Evolutionary conservation across 2,113 vertebrate genomes (phyloP).

Genomic region (Protobothrops flavoviridis): DNA sequence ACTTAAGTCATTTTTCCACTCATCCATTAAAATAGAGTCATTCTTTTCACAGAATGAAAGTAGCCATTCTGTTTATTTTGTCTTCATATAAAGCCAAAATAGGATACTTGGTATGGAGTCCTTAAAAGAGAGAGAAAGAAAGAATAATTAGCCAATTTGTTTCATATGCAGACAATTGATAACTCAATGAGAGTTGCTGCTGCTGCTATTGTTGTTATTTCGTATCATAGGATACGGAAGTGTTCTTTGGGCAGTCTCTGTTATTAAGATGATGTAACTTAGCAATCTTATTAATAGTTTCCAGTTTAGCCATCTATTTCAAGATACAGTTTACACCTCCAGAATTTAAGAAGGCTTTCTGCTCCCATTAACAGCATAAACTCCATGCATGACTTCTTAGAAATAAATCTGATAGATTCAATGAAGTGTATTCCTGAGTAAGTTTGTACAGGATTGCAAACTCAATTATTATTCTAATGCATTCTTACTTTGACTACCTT

Average conservation of each 20-base stretch:
- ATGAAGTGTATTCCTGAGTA: neutral
- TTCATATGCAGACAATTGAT: neutral
- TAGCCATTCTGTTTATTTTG: neutral
- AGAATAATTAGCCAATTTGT: neutral
- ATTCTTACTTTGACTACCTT: neutral
- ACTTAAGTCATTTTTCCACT: neutral
- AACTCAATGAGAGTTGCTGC: neutral
- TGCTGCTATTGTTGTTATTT: neutral
- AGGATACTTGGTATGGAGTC: neutral
- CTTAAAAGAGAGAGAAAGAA: neutral
- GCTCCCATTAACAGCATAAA: neutral
- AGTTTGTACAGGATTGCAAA: neutral
- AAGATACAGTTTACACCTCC: neutral
- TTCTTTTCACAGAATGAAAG: neutral
- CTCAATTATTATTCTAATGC: neutral
- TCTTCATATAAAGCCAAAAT: neutral
- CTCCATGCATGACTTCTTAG: neutral
- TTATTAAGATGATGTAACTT: neutral
- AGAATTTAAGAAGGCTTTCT: neutral
- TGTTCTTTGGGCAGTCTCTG: neutral
- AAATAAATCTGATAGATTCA: neutral
- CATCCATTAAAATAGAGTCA: neutral
- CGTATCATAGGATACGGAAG: neutral
- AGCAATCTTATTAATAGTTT: neutral
- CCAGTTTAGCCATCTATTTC: neutral